These are phyloP conservation scores for Elephas maximus DNA, from an alignment of 2,113 vertebrate species.

Conservation along the genomic window DNA sequence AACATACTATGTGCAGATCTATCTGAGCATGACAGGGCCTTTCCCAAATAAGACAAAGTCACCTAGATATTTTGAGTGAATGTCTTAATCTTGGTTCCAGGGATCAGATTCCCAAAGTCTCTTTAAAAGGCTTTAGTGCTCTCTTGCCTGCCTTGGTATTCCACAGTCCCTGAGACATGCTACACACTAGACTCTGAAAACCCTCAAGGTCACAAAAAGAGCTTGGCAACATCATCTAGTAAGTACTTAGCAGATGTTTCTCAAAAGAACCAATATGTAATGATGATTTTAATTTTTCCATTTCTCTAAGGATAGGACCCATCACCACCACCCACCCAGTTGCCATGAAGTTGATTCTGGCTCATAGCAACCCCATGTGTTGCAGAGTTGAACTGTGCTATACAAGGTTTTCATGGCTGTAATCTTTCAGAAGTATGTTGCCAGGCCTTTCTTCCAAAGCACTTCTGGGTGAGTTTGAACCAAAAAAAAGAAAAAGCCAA, in stretches of 20 bases:
- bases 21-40: background rate
- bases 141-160: background rate
- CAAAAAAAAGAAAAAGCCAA: no score
- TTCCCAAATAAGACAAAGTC: background rate
- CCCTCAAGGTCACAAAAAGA: background rate
- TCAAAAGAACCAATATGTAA: background rate
- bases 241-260: background rate
- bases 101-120: background rate
- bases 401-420: no score
- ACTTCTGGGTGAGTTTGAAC: no score
- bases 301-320: background rate
- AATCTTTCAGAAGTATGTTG: no score
- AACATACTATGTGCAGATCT: background rate
- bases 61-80: background rate
- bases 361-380: no score
- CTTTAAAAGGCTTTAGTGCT: background rate
- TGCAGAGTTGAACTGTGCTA: no score
- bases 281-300: background rate
- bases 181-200: background rate
- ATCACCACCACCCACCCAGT: no score
- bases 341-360: no score
- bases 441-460: no score
- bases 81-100: background rate
- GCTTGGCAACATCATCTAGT: background rate
- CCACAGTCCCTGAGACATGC: background rate